Evolutionary conservation across 2,797 vertebrate species (phyloP), one percentile per base, ranked within the genome.

Genomic region (Molossus molossus): DNA sequence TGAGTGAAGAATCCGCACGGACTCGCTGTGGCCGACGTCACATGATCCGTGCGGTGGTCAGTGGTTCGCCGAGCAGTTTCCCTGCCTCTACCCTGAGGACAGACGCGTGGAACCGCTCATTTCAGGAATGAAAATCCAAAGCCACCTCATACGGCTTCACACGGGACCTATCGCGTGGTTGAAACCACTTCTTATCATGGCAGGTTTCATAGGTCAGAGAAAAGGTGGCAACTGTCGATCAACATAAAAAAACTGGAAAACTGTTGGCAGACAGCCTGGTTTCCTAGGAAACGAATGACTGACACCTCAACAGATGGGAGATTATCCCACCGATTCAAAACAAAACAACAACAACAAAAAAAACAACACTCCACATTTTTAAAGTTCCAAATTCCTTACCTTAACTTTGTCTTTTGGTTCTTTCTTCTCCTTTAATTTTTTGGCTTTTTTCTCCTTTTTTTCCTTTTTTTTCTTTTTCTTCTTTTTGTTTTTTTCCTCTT

Each of bases 401-500:
- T 58, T 97, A 90, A 91, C 53, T 97, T 90, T 97, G 18, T 60
- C 90, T 82, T 67, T 97, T 62, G 0, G 9, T 6, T 0, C 3
- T 65, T 97, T 6, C 0, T 1, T 92, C 48, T 53, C 37, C 96
- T 98, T 96, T 92, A 93, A 48, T 92, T 93, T 58, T 97, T 98
- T 77, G 33, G 17, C 13, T 97, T 97, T 80, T 91, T 79, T 97
- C 0, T 33, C 33, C 33, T 33, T 33, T 33, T 97, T 95, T 20
- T 96, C 97, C 50, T 97, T 96, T 25, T 98, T 98, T 1, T 96
- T 97, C 17, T 98, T 98, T 1, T 96, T 97, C 17, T 86, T 94
- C 88, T 96, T 98, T 67, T 97, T 97, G 75, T 95, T 97, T 88
- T 97, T 97, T 50, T 97, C 97, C 37, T 96, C 94, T 29, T 98